Evolutionary conservation across 2,113 vertebrate species (phyloP).

Genomic region (Eretmochelys imbricata): DNA sequence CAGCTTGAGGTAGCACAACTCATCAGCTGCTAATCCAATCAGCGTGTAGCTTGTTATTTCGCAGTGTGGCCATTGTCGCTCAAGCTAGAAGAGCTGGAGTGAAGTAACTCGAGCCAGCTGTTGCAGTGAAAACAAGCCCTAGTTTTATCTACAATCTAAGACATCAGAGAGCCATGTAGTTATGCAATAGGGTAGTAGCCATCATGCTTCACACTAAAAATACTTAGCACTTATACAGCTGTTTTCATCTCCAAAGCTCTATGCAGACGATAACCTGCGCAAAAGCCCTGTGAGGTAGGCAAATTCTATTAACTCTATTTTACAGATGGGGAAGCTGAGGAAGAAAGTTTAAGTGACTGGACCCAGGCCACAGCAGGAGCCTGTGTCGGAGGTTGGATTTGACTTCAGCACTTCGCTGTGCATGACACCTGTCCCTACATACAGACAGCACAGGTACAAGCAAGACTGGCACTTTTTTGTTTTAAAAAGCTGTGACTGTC

Average conservation of each 20-base stretch:
- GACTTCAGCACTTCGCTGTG: not conserved
- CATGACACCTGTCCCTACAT: not conserved
- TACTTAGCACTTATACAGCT: not conserved
- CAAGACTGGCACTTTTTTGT: not conserved
- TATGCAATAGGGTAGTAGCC: slow-evolving; percentile 45
- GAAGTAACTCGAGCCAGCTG: slow-evolving; percentile 37
- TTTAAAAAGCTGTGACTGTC: not conserved
- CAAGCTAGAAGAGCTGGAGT: not conserved
- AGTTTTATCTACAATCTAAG: not conserved
- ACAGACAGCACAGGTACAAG: not conserved
- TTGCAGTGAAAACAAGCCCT: not conserved
- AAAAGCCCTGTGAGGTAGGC: slow-evolving; percentile 60
- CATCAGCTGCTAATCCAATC: slow-evolving; percentile 35
- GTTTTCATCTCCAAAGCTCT: rapidly evolving
- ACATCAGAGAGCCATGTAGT: slow-evolving; percentile 33
- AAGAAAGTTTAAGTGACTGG: slow-evolving; percentile 3
- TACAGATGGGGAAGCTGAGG: slow-evolving; percentile 34
- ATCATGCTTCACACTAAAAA: not conserved
- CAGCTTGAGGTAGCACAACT: not conserved
- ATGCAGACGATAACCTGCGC: not conserved
- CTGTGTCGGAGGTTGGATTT: not conserved
- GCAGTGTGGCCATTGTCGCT: not conserved
- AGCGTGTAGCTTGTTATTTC: not conserved
- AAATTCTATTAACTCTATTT: slow-evolving; percentile 28
- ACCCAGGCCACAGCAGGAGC: not conserved